Evolutionary conservation across 1,140 invertebrate genomes (phyloP), one percentile per base, ranked within the genome.

Genomic region (Drosophila sp.): DNA sequence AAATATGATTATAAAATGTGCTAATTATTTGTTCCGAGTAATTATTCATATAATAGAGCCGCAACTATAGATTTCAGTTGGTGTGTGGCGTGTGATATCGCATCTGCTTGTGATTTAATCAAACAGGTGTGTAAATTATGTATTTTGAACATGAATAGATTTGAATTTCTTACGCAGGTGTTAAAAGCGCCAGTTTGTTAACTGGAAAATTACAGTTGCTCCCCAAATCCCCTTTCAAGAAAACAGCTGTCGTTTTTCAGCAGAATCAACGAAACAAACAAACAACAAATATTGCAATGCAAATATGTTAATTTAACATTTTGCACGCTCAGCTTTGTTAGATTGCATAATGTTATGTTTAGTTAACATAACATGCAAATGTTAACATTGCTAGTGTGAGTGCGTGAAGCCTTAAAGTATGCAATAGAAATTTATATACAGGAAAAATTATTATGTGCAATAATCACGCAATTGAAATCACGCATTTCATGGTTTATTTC

Each of bases 1-100:
- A n/a, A 8, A 34, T 32, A 11, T n/a, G 21, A 1, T 1, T 21
- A 56, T 14, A 45, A 43, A 65, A 78, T 66, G 81, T 81, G 81
- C 34, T 84, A 84, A 84, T 86, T 36, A 41, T 25, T 3, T 50
- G n/a, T 25, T 18, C 21, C 5, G 50, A 13, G 29, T 64, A 54
- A 67, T 67, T 43, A 40, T 50, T 25, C 27, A 50, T 29, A 56
- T 27, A 36, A 50, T 29, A 56, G 36, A 78, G 4, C 41, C 54
- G 65, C 43, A 54, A 62, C 45, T 38, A 64, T 14, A 43, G n/a
- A 50, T 29, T 32, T 8, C n/a, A 29, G 4, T n/a, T 38, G 9
- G 25, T 61, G 48, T 61, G 72, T 61, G 80, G 77, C 81, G 77
- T 83, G 80, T 86, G 80, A 84, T 80, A 64, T 48, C 38, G n/a